phyloP scores from a whole-genome alignment of 1,140 invertebrate genomes.

The Macrocentrus cingulum region DNA sequence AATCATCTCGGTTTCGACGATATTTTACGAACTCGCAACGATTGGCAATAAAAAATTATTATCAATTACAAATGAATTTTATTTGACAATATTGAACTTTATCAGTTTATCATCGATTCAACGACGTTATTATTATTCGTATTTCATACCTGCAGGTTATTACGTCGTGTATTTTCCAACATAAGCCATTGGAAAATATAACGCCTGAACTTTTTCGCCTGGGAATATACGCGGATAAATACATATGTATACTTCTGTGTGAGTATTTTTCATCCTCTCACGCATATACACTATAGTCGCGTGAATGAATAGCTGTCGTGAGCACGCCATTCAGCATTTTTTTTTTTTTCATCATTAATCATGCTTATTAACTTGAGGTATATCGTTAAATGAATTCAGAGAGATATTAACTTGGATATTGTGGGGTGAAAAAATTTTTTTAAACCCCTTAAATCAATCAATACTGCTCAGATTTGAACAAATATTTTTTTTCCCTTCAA shows the following conservation, averaged over 20 bases:
- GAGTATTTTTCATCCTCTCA: not conserved
- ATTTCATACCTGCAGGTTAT: not conserved
- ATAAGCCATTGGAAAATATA: slow-evolving; percentile 12
- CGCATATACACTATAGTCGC: not conserved
- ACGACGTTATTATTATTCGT: not conserved
- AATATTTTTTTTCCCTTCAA: too few species aligned
- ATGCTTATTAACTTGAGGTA: slow-evolving; percentile 10
- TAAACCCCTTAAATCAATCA: too few species aligned
- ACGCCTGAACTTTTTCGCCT: slow-evolving; percentile 6
- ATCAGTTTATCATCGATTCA: not conserved
- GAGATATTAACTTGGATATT: not conserved
- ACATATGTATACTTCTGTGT: too few species aligned
- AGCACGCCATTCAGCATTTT: slow-evolving; percentile 15
- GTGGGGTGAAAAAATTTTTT: not conserved
- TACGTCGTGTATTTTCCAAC: slow-evolving; percentile 2
- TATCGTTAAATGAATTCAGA: not conserved
- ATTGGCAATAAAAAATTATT: not conserved
- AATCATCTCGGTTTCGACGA: too few species aligned
- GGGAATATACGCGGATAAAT: slow-evolving; percentile 10
- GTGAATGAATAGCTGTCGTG: slow-evolving; percentile 13
- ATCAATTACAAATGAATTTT: not conserved
- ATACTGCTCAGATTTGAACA: too few species aligned
- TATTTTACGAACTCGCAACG: too few species aligned
- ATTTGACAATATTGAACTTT: not conserved
- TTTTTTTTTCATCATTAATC: slow-evolving; percentile 15